Evolutionary conservation across 2,797 vertebrate species (phyloP).

Genomic region (Salmo trutta): DNA sequence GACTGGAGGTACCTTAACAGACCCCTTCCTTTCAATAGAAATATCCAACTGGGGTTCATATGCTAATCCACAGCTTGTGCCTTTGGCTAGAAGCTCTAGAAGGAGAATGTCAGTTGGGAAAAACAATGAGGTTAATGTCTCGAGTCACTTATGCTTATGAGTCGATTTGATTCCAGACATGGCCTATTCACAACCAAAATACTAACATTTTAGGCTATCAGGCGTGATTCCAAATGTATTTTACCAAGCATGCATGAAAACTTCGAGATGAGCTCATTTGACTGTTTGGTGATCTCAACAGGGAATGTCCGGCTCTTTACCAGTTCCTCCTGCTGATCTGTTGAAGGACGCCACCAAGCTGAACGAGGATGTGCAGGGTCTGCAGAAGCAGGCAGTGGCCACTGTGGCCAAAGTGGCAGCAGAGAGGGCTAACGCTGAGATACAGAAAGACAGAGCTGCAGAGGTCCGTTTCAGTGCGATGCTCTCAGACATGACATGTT

Average conservation of each 20-base stretch:
- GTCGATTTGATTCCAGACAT: background rate
- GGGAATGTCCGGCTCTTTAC: conserved; percentile 41
- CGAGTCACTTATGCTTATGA: conserved; percentile 1
- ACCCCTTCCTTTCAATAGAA: background rate
- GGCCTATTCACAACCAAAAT: background rate
- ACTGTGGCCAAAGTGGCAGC: background rate
- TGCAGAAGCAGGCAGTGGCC: conserved; percentile 9
- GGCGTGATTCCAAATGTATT: background rate
- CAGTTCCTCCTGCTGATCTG: conserved; percentile 16
- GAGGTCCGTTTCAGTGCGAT: conserved; percentile 51
- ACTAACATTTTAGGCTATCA: background rate
- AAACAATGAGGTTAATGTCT: conserved; percentile 13
- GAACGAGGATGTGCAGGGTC: conserved; percentile 19
- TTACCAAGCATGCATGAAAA: background rate
- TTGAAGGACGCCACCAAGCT: conserved; percentile 45
- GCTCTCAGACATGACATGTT: background rate
- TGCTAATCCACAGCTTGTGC: conserved; percentile 9
- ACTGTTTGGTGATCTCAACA: conserved; percentile 32
- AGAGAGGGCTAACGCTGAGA: conserved; percentile 16
- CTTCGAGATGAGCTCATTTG: background rate
- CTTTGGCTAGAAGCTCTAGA: background rate
- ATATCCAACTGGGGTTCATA: conserved; percentile 1
- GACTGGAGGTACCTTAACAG: conserved; percentile 62
- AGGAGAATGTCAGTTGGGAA: background rate
- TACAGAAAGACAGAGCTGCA: conserved; percentile 26